Percentiles rank a stretch among this genome's conserved stretches.
Conservation (phyloP, 2,797 vertebrate species). For the Benthosema pterotum region DNA sequence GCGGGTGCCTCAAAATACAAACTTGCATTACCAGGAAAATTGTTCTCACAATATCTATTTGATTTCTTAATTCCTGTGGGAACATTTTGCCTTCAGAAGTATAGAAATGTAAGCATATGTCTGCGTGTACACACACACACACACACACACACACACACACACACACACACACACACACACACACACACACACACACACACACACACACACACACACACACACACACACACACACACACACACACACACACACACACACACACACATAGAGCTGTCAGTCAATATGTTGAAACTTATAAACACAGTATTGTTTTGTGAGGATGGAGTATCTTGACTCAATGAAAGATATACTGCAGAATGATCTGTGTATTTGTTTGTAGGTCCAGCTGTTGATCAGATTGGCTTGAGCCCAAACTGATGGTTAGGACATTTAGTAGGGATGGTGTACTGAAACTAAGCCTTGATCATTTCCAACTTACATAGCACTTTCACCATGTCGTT, state of each 20-base stretch:
- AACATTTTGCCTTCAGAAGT: too few relatives aligned
- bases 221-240: conserved; percentile 15
- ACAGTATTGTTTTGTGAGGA: conserved; percentile 75
- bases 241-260: conserved; percentile 12
- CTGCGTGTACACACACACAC: conserved; percentile 10
- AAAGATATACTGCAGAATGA: conserved; percentile 23
- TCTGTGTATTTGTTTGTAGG: conserved; percentile 51
- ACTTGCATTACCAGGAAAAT: too few relatives aligned
- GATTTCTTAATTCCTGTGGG: too few relatives aligned
- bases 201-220: conserved; percentile 2
- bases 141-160: conserved; percentile 8
- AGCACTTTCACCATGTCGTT: conserved; percentile 58
- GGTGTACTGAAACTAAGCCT: conserved; percentile 37
- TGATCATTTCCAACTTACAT: conserved; percentile 45
- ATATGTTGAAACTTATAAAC: conserved; percentile 37
- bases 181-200: conserved; percentile 10
- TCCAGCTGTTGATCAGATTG: conserved; percentile 41
- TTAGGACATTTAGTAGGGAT: conserved; percentile 43
- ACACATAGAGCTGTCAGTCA: conserved; percentile 20
- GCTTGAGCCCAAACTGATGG: conserved; percentile 45
- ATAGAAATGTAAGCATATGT: too few relatives aligned
- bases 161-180: conserved; percentile 7
- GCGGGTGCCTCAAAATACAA: too few relatives aligned
- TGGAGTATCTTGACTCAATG: conserved; percentile 20
- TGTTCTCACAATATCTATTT: too few relatives aligned